Evolutionary conservation across 2,797 vertebrate species (phyloP), one percentile per base, ranked within the genome.

Genomic region (Sternarchorhynchus goeldii): DNA sequence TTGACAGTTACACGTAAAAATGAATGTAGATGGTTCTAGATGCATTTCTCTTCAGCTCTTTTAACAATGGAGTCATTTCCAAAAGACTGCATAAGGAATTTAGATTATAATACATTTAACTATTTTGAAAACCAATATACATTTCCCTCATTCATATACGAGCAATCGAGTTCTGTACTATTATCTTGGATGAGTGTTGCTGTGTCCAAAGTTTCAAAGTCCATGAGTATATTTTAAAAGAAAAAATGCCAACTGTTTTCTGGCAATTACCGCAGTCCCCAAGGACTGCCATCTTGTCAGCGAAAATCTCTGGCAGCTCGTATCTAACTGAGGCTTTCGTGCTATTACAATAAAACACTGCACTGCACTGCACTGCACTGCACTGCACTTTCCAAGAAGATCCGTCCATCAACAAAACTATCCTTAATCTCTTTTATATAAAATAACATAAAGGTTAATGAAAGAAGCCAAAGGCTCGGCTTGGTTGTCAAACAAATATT

Each of bases 141-240:
- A 39, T 39, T 17, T 41, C 12, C 39, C 10, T 41, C 10, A 41
- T 41, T 8, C 39, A 41, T 41, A 41, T 41, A 41, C 10, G 39
- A 41, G 10, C 10, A 41, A 41, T 41, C 39, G 8, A 41, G 39
- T 41, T 41, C 39, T 10, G 10, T 41, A 41, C 39, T 7, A 21
- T 4, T 41, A 2, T 55, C 29, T 29, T 41, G 31, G 66, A 53
- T 32, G 17, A 41, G n/a, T 25, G 25, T 6, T 45, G 6, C 59
- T 5, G 29, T 57, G 29, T 29, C 17, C 16, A 21, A 41, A 55
- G 53, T 32, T 66, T 72, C 73, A 56, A 58, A 58, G 63, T 79
- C 70, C 36, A 67, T 67, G 63, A 29, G 55, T 74, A 60, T 18
- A 36, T 68, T 62, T 68, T 63, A 55, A 74, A 12, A 55, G 77